A percentile compares a stretch with the other conserved stretches of the same genome.
Conservation (phyloP, 2,888 invertebrate species). For the Leucophenga montana region DNA sequence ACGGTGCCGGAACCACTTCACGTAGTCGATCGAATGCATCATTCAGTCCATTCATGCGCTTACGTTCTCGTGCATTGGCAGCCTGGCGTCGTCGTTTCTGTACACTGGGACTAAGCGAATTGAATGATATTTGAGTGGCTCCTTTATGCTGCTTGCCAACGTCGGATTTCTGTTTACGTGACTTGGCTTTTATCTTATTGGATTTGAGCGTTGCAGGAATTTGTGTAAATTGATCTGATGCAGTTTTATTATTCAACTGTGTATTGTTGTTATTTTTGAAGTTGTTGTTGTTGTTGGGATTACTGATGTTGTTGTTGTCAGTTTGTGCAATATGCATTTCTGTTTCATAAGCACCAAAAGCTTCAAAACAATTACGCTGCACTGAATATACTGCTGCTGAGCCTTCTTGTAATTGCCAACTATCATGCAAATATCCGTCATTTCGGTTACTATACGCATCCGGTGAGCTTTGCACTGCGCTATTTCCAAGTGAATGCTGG, state of each 20-base stretch:
- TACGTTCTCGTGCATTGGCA: constrained; percentile 83
- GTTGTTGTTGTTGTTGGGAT: neutral
- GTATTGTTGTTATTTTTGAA: constrained; percentile 10
- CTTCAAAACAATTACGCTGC: constrained; percentile 33
- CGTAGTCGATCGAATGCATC: constrained; percentile 82
- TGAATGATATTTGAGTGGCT: neutral
- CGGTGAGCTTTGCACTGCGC: constrained; percentile 15
- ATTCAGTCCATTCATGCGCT: constrained; percentile 84
- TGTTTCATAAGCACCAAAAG: constrained; percentile 25
- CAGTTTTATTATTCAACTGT: neutral
- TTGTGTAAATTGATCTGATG: too few species aligned
- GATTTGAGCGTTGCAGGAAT: neutral
- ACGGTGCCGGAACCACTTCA: constrained; percentile 82
- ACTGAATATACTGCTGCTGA: constrained; percentile 5
- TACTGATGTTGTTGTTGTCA: neutral
- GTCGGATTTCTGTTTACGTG: neutral
- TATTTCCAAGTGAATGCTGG: constrained; percentile 39
- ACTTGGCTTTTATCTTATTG: constrained; percentile 4
- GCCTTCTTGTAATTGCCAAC: constrained; percentile 14
- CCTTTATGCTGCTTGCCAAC: neutral
- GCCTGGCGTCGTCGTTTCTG: constrained; percentile 79
- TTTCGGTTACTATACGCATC: constrained; percentile 22
- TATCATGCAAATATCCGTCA: neutral
- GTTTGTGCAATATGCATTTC: neutral
- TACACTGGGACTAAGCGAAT: constrained; percentile 75